Base-by-base conservation (phyloP, 1,140 invertebrate genomes). In the Penaeus chinensis region DNA sequence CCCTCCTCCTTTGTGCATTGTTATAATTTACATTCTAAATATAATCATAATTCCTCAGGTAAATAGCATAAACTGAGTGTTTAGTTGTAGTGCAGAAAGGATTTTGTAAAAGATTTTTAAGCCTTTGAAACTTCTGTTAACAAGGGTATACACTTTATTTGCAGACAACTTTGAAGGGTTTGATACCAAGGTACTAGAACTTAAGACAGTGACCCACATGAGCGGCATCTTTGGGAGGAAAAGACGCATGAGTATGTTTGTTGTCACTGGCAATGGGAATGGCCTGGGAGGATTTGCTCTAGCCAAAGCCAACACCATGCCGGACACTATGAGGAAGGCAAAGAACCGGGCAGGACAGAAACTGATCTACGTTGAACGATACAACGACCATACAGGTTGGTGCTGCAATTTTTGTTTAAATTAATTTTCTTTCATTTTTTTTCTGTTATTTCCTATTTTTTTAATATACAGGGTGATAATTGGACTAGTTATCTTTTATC, bases 181-280 rank as follows among this genome's bases (percentile, higher is more conserved):
- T 93, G 96, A 99, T 91, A 95, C 96, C 10, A 95, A 94, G 93
- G 94, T 98, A 16, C 92, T 99, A 60, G 96, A 98, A 92, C 92
- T 94, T 86, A 97, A 97, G 93, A 93, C 94, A 71, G 95, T 98
- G 1, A 93, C 95, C 19, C 94, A 95, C 89, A 98, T 99, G 97
- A 96, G 95, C 91, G 96, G 95, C 32, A 96, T 95, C 92, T 93
- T 98, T 91, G 98, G 98, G 3, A 93, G 97, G 80, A 95, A 94
- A 71, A 93, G 95, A 81, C 93, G 94, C 85, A 93, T 94, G 54
- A 96, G 95, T 91, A 93, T 93, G 60, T 93, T 96, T 90, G 95
- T 95, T 62, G 95, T 98, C 2, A 97, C 96, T 82, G 98, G 98
- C 74, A 99, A 99, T 93, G 93, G 94, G 79, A 95, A 98, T 92